Base-by-base conservation (phyloP, 2,113 vertebrate species). In the Eolophus roseicapilla region DNA sequence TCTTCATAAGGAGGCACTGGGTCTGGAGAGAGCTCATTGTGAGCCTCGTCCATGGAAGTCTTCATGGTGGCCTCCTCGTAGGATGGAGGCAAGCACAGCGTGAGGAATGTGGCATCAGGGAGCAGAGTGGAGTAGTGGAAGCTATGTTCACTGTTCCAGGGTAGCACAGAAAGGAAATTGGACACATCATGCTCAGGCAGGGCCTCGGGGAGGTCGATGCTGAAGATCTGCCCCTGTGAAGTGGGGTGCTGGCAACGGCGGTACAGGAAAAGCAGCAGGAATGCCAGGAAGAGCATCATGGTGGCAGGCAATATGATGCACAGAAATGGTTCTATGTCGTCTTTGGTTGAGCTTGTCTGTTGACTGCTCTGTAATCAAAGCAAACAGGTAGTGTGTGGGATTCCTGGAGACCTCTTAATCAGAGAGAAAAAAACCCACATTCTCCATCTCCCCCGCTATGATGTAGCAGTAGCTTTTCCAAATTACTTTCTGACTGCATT, bases 41-140 rank as follows among this genome's bases (percentile, higher is more conserved):
- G 98, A 94, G 98, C 97, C 7, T 97, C 98, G 3, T 96, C 97
- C 41, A 49, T 11, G 37, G 97, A 89, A 11, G 96, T 94, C 79
- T 98, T 97, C 95, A 98, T 98, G 63, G 98, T 98, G 67, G 99
- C 99, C 81, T 99, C 98, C 77, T 99, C 98, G 0, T 99, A 99
- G 0, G 98, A 98, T 0, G 99, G 98, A 17, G 98, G 99, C 76
- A 98, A 98, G 14, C 98, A 98, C 19, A 97, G 79, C 2, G 98
- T 97, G 77, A 98, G 97, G 82, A 98, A 98, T 0, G 98, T 97
- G 31, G 96, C 97, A 8, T 98, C 98, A 0, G 92, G 88, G 20
- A 97, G 76, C 82, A 98, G 94, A 3, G 97, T 97, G 3, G 97
- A 97, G 60, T 97, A 97, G 7, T 97, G 96, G 80, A 97, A 97